phyloP scores from a whole-genome alignment of 2,888 invertebrate genomes.

The Ptilodon capucinus region DNA sequence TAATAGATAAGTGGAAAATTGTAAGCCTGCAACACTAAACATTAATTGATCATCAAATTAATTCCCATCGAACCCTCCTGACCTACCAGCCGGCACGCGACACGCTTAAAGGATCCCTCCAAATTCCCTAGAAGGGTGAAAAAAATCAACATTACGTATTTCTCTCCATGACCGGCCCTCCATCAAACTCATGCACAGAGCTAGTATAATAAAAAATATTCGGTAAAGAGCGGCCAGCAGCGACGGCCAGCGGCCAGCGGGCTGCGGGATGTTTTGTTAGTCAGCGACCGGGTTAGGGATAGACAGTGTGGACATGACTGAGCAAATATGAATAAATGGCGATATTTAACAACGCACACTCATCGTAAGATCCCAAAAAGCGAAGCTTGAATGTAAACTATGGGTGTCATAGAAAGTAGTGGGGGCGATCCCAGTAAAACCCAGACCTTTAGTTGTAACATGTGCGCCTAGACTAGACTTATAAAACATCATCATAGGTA shows the following conservation, averaged over 20 bases:
- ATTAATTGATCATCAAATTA: background rate
- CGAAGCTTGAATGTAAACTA: no score
- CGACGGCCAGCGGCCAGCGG: slow-evolving; percentile 19
- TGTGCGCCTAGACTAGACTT: no score
- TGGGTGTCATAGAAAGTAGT: no score
- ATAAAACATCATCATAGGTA: no score
- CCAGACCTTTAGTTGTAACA: no score
- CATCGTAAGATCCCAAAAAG: no score
- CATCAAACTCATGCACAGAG: slow-evolving; percentile 56
- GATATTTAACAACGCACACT: no score
- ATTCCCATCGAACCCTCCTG: background rate
- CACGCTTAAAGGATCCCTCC: slow-evolving; percentile 24
- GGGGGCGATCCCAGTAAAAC: no score
- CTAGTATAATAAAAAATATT: slow-evolving; percentile 18
- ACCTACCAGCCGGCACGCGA: slow-evolving; percentile 31
- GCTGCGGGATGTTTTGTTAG: slow-evolving; percentile 52
- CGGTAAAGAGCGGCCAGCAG: slow-evolving; percentile 12
- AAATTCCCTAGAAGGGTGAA: slow-evolving; percentile 21
- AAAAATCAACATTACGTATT: slow-evolving; percentile 10
- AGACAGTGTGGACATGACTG: slow-evolving; percentile 27
- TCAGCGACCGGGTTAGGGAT: slow-evolving; percentile 39
- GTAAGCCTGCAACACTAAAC: no score
- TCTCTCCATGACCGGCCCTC: slow-evolving; percentile 39
- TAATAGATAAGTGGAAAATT: no score
- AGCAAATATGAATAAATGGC: no score